Evolutionary conservation across 2,113 vertebrate genomes (phyloP).

Genomic region (Periophthalmodon schlosseri): DNA sequence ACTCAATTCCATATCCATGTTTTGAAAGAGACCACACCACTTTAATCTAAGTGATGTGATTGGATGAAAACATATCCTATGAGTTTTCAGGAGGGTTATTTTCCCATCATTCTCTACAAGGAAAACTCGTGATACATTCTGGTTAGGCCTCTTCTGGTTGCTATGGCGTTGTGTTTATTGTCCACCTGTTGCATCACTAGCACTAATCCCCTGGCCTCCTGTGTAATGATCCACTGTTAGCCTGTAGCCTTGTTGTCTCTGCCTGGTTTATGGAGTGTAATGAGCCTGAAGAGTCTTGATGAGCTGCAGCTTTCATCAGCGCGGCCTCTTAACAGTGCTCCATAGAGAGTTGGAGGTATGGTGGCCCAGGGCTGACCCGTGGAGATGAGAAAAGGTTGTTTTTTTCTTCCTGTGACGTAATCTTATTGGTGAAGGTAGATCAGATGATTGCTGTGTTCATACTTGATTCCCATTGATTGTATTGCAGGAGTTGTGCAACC

Average conservation of each 20-base stretch:
- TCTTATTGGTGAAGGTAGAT: constrained; percentile 10
- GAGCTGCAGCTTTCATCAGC: constrained; percentile 51
- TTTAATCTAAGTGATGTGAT: background rate
- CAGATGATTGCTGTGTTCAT: background rate
- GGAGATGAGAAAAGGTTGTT: constrained; percentile 40
- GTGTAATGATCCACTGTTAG: constrained; percentile 4
- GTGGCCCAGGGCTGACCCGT: constrained; percentile 19
- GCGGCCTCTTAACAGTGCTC: constrained; percentile 46
- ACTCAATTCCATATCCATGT: background rate
- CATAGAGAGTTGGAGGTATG: constrained; percentile 42
- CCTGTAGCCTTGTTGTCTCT: background rate
- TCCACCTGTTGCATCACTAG: constrained; percentile 15
- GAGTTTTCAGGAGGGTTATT: background rate
- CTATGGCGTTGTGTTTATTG: background rate
- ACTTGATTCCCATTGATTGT: background rate
- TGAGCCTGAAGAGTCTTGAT: constrained; percentile 44
- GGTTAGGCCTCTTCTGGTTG: background rate
- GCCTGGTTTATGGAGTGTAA: constrained; percentile 14
- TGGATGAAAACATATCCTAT: background rate
- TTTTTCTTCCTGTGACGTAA: constrained; percentile 7
- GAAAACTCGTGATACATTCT: background rate
- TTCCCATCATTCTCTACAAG: background rate
- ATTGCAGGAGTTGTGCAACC: background rate
- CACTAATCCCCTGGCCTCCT: background rate
- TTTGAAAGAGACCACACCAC: background rate